These are phyloP conservation scores for Brachionichthys hirsutus DNA, from an alignment of 2,113 vertebrate species.

Conservation along the genomic window DNA sequence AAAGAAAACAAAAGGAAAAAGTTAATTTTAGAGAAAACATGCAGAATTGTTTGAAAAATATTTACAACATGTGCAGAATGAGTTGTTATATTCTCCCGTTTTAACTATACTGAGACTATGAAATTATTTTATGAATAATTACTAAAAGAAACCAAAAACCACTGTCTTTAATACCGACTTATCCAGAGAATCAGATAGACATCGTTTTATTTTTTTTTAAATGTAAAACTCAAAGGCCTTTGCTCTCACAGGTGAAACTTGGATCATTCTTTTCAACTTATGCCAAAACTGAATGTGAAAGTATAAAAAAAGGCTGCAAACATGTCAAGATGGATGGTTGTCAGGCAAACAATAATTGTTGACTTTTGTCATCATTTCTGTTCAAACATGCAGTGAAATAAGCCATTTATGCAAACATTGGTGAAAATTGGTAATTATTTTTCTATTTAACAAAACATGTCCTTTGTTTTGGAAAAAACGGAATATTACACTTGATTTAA, in stretches of 20 bases:
- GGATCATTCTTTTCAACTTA: background rate
- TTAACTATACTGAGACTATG: background rate
- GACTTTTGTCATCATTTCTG: too few species aligned
- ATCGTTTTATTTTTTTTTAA: too few species aligned
- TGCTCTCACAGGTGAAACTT: background rate
- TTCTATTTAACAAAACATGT: too few species aligned
- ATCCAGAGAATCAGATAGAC: too few species aligned
- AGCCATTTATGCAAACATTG: too few species aligned
- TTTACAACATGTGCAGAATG: too few species aligned
- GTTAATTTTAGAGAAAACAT: too few species aligned
- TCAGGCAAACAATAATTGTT: background rate
- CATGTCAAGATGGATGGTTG: background rate
- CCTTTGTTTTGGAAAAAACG: background rate
- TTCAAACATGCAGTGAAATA: too few species aligned
- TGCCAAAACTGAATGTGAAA: background rate
- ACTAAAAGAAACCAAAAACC: background rate
- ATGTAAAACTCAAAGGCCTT: background rate
- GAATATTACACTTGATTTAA: background rate
- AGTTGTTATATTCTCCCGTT: background rate
- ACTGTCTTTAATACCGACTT: background rate
- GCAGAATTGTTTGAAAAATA: too few species aligned
- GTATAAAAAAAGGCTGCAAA: background rate
- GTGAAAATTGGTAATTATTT: too few species aligned
- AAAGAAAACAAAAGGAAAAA: too few species aligned
- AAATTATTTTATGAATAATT: background rate